These are phyloP conservation scores for Patella ulyssiponensis DNA, from an alignment of 2,888 invertebrate genomes.

Conservation along the genomic window DNA sequence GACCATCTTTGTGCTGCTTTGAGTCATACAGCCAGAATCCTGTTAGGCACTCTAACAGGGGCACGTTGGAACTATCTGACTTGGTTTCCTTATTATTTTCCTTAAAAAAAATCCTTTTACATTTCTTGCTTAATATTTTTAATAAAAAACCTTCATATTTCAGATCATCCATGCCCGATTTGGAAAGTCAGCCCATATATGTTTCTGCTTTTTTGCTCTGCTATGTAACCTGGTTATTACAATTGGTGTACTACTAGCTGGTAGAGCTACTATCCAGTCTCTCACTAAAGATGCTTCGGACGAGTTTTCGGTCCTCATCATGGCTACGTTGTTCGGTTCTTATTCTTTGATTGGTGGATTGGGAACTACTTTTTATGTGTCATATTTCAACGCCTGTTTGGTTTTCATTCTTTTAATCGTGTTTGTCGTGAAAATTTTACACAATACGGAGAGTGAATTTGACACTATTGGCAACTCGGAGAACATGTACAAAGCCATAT, in stretches of 20 bases:
- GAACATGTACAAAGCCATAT: constrained; percentile 60
- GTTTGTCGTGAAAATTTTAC: constrained; percentile 64
- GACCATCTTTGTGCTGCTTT: no score
- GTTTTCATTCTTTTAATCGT: constrained; percentile 65
- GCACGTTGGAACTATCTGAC: no score
- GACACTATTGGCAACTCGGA: constrained; percentile 55
- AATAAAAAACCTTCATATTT: constrained; percentile 18
- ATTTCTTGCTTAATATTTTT: background rate
- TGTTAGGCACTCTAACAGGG: no score
- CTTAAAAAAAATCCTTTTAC: background rate
- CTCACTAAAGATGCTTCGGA: constrained; percentile 63
- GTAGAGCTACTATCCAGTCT: constrained; percentile 61
- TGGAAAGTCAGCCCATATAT: constrained; percentile 60
- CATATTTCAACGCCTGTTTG: constrained; percentile 68
- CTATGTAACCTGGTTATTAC: constrained; percentile 66
- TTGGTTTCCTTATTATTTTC: no score
- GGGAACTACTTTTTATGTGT: constrained; percentile 69
- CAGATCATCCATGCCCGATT: constrained; percentile 66
- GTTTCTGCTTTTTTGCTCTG: constrained; percentile 66
- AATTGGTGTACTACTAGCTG: constrained; percentile 63
- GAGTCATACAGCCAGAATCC: no score
- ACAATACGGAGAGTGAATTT: constrained; percentile 52
- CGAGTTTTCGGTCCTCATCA: constrained; percentile 62
- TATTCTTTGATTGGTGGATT: constrained; percentile 68
- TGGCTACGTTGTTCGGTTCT: constrained; percentile 66